These are phyloP conservation scores for Phoxinus phoxinus DNA, from an alignment of 2,113 vertebrate species.

Conservation along the genomic window DNA sequence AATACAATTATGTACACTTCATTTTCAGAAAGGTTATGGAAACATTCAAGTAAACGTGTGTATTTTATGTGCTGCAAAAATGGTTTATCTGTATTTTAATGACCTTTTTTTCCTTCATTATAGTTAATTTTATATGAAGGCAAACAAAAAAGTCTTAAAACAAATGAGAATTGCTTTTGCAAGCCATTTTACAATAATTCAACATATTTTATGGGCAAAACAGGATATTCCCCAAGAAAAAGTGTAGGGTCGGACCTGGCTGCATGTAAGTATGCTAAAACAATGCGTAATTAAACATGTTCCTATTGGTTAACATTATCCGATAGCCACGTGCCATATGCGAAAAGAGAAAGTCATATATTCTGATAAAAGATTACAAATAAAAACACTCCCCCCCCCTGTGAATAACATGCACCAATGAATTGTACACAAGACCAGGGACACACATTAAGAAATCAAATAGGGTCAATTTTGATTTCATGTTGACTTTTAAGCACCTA, in stretches of 20 bases:
- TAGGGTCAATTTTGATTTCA: background rate
- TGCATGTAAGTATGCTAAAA: background rate
- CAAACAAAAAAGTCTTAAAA: background rate
- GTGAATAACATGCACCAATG: background rate
- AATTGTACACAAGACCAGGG: background rate
- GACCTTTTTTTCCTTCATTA: no score
- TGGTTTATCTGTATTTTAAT: background rate
- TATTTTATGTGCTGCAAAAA: background rate
- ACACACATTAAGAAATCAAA: no score
- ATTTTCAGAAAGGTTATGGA: background rate
- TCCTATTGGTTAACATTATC: no score
- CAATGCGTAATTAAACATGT: background rate
- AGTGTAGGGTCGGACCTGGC: background rate
- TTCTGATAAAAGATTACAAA: background rate
- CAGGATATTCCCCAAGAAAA: background rate
- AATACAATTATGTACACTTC: background rate
- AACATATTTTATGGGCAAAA: background rate
- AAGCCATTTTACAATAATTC: background rate
- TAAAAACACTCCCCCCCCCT: background rate
- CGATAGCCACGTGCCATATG: background rate
- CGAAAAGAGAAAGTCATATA: background rate
- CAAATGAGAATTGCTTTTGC: background rate
- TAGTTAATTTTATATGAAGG: background rate
- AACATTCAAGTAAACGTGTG: background rate
- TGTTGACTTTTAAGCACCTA: background rate